phyloP scores from a whole-genome alignment of 1,140 invertebrate genomes.

The Habropoda laboriosa region DNA sequence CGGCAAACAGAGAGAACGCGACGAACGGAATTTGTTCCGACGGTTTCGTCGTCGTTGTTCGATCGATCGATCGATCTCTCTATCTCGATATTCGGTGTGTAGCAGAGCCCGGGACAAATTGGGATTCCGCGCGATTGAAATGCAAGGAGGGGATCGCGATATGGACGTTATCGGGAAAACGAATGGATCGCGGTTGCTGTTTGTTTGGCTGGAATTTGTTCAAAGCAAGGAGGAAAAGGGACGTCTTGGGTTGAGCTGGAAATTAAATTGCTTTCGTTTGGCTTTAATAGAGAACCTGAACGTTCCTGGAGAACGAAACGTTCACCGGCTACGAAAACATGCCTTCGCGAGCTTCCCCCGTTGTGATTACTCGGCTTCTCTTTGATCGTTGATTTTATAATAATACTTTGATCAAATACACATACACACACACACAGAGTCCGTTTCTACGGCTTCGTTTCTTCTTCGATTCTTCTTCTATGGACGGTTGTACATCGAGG shows the following conservation, averaged over 20 bases:
- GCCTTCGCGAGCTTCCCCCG: too few relatives aligned
- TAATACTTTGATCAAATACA: too few relatives aligned
- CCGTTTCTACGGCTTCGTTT: too few relatives aligned
- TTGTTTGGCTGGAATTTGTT: background rate
- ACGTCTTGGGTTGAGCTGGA: background rate
- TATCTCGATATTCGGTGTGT: too few relatives aligned
- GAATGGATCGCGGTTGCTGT: background rate
- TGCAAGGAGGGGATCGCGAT: background rate
- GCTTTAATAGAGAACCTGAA: background rate
- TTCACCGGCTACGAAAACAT: too few relatives aligned
- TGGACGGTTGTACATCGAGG: background rate
- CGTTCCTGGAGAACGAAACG: too few relatives aligned
- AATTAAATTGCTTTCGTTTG: background rate
- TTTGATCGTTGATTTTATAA: background rate
- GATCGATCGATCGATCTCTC: background rate
- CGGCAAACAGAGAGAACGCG: conserved; percentile 41
- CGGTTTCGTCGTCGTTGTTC: background rate
- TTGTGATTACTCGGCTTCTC: too few relatives aligned
- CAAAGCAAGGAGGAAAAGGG: background rate
- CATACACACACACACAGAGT: too few relatives aligned
- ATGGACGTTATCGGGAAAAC: background rate
- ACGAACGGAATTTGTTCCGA: background rate
- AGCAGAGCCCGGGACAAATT: background rate
- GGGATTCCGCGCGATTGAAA: background rate
- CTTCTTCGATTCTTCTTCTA: background rate